A percentile compares a stretch with the other conserved stretches of the same genome.
Evolutionary conservation across 1,140 invertebrate genomes (phyloP).

Genomic region (Brachystomella parvula): DNA sequence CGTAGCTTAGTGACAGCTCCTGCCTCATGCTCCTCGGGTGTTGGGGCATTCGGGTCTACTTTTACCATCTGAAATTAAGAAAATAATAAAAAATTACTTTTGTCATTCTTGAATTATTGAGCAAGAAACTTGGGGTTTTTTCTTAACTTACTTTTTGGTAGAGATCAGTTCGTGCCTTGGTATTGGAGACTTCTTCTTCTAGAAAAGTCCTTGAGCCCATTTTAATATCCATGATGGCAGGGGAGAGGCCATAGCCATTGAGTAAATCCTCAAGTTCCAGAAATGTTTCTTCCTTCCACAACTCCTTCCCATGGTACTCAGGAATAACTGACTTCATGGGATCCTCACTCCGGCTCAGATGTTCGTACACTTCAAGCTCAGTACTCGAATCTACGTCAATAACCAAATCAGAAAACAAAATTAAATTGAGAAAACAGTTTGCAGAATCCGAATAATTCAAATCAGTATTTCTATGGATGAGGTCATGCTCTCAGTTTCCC

Average conservation of each 20-base stretch:
- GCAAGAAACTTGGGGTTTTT: background rate
- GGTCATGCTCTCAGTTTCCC: too few relatives aligned
- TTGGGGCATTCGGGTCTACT: constrained; percentile 77
- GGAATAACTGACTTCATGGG: constrained; percentile 55
- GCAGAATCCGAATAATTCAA: too few relatives aligned
- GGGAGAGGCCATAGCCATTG: constrained; percentile 42
- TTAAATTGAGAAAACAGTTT: too few relatives aligned
- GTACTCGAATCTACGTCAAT: constrained; percentile 2
- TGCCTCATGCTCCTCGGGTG: constrained; percentile 64
- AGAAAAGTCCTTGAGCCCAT: constrained; percentile 87
- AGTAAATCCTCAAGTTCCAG: constrained; percentile 84
- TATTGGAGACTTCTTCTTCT: constrained; percentile 70
- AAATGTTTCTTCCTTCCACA: constrained; percentile 75
- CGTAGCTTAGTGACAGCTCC: constrained; percentile 81
- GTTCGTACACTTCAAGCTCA: constrained; percentile 17
- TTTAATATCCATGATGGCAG: constrained; percentile 70
- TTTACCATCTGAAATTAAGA: constrained; percentile 68
- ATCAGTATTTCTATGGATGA: too few relatives aligned
- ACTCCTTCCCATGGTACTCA: constrained; percentile 74
- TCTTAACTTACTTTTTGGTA: constrained; percentile 58
- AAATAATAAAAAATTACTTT: background rate
- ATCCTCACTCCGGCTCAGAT: constrained; percentile 6
- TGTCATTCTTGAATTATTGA: background rate
- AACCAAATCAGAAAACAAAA: background rate
- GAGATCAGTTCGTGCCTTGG: constrained; percentile 56